Conservation (phyloP, 2,888 invertebrate species). For the Brachyptera risi region DNA sequence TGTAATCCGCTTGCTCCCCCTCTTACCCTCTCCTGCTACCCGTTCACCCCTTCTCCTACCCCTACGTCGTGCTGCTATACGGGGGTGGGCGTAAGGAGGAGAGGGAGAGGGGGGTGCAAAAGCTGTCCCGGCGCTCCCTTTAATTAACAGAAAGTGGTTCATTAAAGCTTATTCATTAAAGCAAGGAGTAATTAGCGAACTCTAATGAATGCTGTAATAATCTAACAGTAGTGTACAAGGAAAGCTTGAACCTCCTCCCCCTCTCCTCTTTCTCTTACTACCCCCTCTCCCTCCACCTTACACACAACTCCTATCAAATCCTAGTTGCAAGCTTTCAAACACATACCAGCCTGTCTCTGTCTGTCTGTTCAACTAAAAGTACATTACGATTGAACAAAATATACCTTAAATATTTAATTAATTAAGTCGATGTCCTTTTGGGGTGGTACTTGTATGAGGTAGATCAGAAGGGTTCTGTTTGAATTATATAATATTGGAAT, state of each 20-base stretch:
- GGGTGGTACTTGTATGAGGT: too few species aligned
- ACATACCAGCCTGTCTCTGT: too few species aligned
- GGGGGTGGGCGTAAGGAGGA: too few species aligned
- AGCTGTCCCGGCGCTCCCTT: slow-evolving; percentile 57
- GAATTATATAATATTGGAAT: too few species aligned
- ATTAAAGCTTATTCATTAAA: slow-evolving; percentile 88
- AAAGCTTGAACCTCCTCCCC: slow-evolving; percentile 3
- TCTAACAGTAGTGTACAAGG: slow-evolving; percentile 44
- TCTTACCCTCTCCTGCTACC: slow-evolving; percentile 36
- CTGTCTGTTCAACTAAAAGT: too few species aligned
- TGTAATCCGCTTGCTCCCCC: slow-evolving; percentile 27
- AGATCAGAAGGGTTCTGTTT: too few species aligned
- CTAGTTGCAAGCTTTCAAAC: too few species aligned
- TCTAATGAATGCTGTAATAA: slow-evolving; percentile 80
- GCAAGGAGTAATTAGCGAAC: slow-evolving; percentile 86
- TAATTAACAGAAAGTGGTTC: slow-evolving; percentile 89
- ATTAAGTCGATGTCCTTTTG: too few species aligned
- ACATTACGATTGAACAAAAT: too few species aligned
- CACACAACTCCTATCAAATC: too few species aligned
- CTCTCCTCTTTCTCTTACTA: neutral
- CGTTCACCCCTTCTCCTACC: slow-evolving; percentile 42
- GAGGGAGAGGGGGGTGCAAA: slow-evolving; percentile 27
- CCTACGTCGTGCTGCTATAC: slow-evolving; percentile 48
- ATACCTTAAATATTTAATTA: too few species aligned
- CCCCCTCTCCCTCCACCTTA: neutral